Evolutionary conservation across 2,888 invertebrate genomes (phyloP).

Genomic region (Sphaerophoria taeniata): DNA sequence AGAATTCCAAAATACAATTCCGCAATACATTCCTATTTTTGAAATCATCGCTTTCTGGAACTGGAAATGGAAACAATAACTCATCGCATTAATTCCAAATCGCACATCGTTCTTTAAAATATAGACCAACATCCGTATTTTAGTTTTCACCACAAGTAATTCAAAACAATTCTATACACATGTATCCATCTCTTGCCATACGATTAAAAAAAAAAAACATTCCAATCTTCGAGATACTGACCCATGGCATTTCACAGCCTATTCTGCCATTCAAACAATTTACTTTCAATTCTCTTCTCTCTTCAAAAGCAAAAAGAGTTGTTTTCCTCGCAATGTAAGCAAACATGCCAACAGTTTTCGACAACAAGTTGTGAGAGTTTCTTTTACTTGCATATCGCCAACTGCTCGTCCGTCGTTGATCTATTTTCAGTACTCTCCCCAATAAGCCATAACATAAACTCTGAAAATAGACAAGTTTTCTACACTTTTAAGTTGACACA

Average conservation of each 20-base stretch:
- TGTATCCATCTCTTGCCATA: conserved; percentile 28
- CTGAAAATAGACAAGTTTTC: conserved; percentile 65
- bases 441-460: conserved; percentile 49
- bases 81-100: too few relatives aligned
- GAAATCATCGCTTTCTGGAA: too few relatives aligned
- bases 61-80: too few relatives aligned
- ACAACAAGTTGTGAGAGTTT: conserved; percentile 48
- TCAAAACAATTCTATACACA: conserved; percentile 12
- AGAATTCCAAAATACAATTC: too few relatives aligned
- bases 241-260: conserved; percentile 59
- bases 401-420: conserved; percentile 46
- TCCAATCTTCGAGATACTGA: conserved; percentile 23
- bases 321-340: conserved; percentile 53
- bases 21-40: too few relatives aligned
- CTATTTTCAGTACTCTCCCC: conserved; percentile 59
- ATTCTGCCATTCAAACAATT: conserved; percentile 29
- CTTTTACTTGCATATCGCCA: too few relatives aligned
- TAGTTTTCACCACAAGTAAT: background rate
- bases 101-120: too few relatives aligned
- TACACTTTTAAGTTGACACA: conserved; percentile 51
- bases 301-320: background rate
- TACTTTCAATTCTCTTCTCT: conserved; percentile 17
- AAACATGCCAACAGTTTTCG: conserved; percentile 41
- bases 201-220: conserved; percentile 16
- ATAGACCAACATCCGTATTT: background rate